A percentile compares a stretch with the other conserved stretches of the same genome.
Conservation (phyloP, 2,113 vertebrate species). For the Nettapus auritus region DNA sequence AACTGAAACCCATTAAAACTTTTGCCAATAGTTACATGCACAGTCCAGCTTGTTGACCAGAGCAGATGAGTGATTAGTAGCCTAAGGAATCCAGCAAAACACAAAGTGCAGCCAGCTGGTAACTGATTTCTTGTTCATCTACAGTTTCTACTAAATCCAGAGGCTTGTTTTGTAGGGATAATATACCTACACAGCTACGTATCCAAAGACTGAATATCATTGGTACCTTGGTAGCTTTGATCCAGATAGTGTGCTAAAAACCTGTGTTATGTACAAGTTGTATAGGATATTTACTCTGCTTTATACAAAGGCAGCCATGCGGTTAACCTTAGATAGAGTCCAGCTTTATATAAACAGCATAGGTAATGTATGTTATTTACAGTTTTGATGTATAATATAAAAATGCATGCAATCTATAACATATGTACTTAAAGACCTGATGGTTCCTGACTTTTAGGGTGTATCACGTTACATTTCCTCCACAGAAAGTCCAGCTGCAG, state of each 20-base stretch:
- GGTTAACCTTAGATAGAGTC: not conserved
- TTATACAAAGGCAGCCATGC: not conserved
- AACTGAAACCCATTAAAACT: not conserved
- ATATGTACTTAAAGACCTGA: not conserved
- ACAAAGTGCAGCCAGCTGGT: not conserved
- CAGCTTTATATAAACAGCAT: not conserved
- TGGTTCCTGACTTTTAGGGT: not conserved
- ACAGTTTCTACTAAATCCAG: not conserved
- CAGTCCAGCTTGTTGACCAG: not conserved
- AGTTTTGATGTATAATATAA: not conserved
- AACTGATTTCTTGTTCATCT: not conserved
- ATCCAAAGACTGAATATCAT: not conserved
- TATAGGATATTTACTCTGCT: not conserved
- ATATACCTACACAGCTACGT: fast-evolving
- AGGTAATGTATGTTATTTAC: not conserved
- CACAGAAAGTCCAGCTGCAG: not conserved
- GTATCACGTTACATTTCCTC: not conserved
- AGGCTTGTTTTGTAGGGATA: not conserved
- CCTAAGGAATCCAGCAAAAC: not conserved
- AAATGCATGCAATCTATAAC: not conserved
- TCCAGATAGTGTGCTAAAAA: not conserved
- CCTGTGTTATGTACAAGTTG: not conserved
- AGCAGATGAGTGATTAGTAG: constrained; percentile 29
- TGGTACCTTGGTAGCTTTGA: not conserved
- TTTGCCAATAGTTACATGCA: not conserved